Conservation (phyloP, 2,888 invertebrate genomes). For the Creontiades dilutus region DNA sequence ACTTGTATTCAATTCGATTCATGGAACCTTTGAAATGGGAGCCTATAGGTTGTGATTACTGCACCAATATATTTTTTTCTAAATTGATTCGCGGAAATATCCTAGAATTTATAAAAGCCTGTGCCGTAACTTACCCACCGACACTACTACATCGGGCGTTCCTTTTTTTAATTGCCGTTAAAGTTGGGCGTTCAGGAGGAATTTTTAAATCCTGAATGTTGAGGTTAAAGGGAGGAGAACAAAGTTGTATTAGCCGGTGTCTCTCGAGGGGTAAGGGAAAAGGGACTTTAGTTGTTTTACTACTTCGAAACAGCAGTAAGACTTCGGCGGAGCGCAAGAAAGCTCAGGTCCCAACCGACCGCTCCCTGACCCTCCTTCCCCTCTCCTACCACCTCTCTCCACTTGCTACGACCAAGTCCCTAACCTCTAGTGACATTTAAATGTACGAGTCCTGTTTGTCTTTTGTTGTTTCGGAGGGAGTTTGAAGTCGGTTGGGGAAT, state of each 20-base stretch:
- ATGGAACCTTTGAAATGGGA: too few species aligned
- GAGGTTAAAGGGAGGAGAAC: constrained; percentile 26
- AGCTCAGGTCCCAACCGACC: neutral
- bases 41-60: too few species aligned
- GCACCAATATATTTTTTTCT: too few species aligned
- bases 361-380: too few species aligned
- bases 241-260: constrained; percentile 51
- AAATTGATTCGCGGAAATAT: too few species aligned
- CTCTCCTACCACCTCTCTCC: too few species aligned
- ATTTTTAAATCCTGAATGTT: neutral
- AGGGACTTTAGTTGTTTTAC: constrained; percentile 44
- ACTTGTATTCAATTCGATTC: too few species aligned
- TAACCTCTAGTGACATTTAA: constrained; percentile 58
- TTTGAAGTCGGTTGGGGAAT: constrained; percentile 16
- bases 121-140: too few species aligned
- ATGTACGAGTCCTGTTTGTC: constrained; percentile 55
- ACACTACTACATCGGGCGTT: too few species aligned
- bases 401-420: neutral
- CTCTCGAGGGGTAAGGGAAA: constrained; percentile 15
- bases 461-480: constrained; percentile 22
- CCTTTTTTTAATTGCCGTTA: too few species aligned
- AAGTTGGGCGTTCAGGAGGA: neutral
- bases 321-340: constrained; percentile 19
- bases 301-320: constrained; percentile 57
- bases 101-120: too few species aligned